A percentile compares a stretch with the other conserved stretches of the same genome.
Conservation (phyloP, 2,888 invertebrate genomes). For the Fragum whitleyi region DNA sequence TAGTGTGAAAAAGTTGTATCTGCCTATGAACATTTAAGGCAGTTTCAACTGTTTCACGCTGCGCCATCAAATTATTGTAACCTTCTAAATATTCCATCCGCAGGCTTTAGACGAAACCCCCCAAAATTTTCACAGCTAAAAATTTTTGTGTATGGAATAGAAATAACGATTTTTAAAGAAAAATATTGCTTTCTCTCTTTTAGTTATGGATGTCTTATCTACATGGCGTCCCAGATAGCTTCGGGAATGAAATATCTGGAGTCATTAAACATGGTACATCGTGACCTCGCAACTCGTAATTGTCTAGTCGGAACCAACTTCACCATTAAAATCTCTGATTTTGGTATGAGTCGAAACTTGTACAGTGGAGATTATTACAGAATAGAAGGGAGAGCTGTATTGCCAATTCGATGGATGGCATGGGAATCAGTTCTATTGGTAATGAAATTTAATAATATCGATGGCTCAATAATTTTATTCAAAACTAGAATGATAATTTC, state of each 20-base stretch:
- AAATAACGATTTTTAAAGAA: too few species aligned
- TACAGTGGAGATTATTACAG: slow-evolving; percentile 91
- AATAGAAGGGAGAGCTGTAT: slow-evolving; percentile 91
- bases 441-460: slow-evolving; percentile 33
- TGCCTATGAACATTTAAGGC: too few species aligned
- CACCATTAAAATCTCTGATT: slow-evolving; percentile 86
- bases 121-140: too few species aligned
- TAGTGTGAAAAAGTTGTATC: too few species aligned
- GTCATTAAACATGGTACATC: slow-evolving; percentile 94
- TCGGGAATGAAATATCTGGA: slow-evolving; percentile 96
- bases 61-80: too few species aligned
- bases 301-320: slow-evolving; percentile 93
- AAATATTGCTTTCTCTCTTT: too few species aligned
- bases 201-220: slow-evolving; percentile 93
- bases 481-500: too few species aligned
- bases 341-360: slow-evolving; percentile 84
- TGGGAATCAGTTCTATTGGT: slow-evolving; percentile 92
- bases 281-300: slow-evolving; percentile 95
- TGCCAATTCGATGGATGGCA: slow-evolving; percentile 96
- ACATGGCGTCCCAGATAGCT: slow-evolving; percentile 94
- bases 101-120: too few species aligned
- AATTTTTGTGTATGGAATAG: too few species aligned
- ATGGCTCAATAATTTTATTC: too few species aligned
- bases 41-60: too few species aligned
- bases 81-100: too few species aligned